Evolutionary conservation across 2,113 vertebrate species (phyloP), one percentile per base, ranked within the genome.

Genomic region (Andinoacara biseriatus): DNA sequence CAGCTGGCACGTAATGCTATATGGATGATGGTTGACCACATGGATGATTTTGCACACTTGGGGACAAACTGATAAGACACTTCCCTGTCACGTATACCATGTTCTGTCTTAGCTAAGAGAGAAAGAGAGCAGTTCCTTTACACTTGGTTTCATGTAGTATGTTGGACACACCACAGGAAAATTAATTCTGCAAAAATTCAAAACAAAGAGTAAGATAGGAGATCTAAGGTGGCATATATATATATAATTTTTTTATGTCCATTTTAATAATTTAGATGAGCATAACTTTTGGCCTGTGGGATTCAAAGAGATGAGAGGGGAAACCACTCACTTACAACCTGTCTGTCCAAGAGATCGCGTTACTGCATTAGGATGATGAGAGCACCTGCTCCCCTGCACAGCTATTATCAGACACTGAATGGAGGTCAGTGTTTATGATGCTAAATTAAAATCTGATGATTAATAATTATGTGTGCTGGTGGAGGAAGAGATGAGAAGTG

Each of bases 321-420:
- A 87, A 85, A 69, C 26, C 6, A 15, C 62, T 52, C 24, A 5
- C 62, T 87, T 54, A 33, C 75, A 80, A 58, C 33, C 83, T 31
- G 56, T 84, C 86, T 56, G 56, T 38, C 83, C 81, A 3, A 57
- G 76, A 90, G 91, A 90, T 91, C 74, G 33, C 54, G 67, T 94
- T 92, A 93, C 81, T 88, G 87, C 91, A 92, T 92, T 90, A 91
- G 86, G 81, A 86, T 85, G 87, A 91, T 94, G 83, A 88, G 75
- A 89, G 69, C 91, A 93, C 91, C 90, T 93, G 91, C 89, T 91
- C 87, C 58, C 79, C 78, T 83, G 78, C 58, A 58, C 31, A 65
- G 63, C 82, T 84, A 86, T 82, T 82, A 89, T 84, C 69, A 86
- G 88, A 78, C 56, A 56, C 52, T 26, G 38, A 83, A 86, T 82